Evolutionary conservation across 2,797 vertebrate genomes (phyloP).

Genomic region (Pipistrellus pipistrellus): DNA sequence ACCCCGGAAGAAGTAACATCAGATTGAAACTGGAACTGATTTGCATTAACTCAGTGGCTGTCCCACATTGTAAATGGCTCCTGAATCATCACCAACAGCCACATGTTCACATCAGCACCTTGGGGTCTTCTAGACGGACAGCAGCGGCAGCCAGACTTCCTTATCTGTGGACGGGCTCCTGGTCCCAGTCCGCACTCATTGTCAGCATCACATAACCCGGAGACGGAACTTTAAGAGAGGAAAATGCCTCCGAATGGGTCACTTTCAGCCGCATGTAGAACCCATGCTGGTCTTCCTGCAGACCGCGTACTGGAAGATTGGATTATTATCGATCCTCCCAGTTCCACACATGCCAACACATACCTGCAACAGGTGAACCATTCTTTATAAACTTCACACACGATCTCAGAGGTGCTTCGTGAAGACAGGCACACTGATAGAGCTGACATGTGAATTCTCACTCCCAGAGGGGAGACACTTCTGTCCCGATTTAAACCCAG

Average conservation of each 20-base stretch:
- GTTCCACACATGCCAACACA: accelerated
- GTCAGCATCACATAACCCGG: neutral
- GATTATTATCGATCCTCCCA: neutral
- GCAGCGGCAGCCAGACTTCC: neutral
- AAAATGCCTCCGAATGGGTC: neutral
- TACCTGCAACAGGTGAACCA: neutral
- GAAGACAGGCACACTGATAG: neutral
- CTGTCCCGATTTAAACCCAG: neutral
- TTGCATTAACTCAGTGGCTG: neutral
- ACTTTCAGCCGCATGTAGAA: neutral
- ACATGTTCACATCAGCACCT: neutral
- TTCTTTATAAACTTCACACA: neutral
- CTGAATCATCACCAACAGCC: neutral
- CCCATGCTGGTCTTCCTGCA: neutral
- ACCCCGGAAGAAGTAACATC: neutral
- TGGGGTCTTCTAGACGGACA: neutral
- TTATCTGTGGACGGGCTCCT: no score
- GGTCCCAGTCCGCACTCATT: accelerated
- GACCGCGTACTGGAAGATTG: neutral
- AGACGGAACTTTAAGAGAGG: neutral
- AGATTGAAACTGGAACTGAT: neutral
- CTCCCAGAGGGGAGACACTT: neutral
- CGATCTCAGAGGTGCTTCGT: neutral
- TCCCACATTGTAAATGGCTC: neutral
- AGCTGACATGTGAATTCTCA: neutral